A percentile compares a stretch with the other conserved stretches of the same genome.
Evolutionary conservation across 2,113 vertebrate species (phyloP).

Genomic region (Phrynosoma blainvillii): DNA sequence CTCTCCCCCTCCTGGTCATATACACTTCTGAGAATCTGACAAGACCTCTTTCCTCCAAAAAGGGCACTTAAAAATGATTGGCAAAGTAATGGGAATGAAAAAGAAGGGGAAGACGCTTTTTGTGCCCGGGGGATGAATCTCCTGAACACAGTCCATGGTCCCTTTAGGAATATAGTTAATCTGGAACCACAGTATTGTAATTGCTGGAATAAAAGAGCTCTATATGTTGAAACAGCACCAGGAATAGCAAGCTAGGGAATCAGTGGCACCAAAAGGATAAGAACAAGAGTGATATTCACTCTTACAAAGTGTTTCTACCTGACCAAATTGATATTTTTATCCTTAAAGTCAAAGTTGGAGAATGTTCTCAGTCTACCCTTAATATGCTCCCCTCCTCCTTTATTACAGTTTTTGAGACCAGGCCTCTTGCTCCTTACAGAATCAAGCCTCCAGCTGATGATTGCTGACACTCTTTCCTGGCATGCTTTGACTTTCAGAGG

Average conservation of each 20-base stretch:
- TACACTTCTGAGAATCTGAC: no score
- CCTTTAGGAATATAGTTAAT: no score
- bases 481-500: constrained; percentile 15
- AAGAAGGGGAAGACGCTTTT: no score
- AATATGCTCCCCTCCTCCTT: background rate
- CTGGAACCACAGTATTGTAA: no score
- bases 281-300: background rate
- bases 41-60: no score
- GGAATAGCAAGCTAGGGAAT: background rate
- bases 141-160: no score
- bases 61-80: no score
- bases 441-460: constrained; percentile 7
- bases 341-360: background rate
- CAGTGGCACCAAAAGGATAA: background rate
- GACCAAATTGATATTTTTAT: background rate
- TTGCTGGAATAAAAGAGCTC: no score
- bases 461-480: background rate
- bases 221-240: background rate
- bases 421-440: background rate
- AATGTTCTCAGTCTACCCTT: background rate
- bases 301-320: background rate
- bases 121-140: no score
- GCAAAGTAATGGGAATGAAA: no score
- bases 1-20: no score
- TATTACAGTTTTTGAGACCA: background rate